A percentile compares a stretch with the other conserved stretches of the same genome.
Evolutionary conservation across 1,140 invertebrate species (phyloP).

Genomic region (Tetramorium alpestre): DNA sequence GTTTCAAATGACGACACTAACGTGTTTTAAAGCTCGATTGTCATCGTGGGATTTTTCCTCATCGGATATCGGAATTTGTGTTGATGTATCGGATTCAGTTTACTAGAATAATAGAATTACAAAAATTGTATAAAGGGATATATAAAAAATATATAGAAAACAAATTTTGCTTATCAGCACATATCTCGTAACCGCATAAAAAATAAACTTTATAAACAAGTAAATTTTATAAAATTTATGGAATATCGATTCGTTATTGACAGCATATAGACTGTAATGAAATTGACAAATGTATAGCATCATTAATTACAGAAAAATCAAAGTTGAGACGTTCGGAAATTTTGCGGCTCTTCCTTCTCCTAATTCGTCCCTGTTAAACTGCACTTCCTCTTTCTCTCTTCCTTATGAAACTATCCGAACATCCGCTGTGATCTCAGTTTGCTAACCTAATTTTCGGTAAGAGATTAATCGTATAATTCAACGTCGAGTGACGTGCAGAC

Average conservation of each 20-base stretch:
- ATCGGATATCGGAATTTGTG: background rate
- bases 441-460: conserved; percentile 72
- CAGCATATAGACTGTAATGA: background rate
- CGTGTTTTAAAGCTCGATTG: background rate
- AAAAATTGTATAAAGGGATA: background rate
- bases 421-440: conserved; percentile 60
- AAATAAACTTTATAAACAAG: background rate
- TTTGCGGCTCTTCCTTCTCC: background rate
- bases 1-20: background rate
- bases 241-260: background rate
- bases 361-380: conserved; percentile 10
- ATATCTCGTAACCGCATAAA: background rate
- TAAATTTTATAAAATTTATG: background rate
- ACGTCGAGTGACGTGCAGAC: conserved; percentile 51
- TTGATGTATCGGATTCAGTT: background rate
- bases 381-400: conserved; percentile 59
- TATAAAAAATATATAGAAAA: background rate
- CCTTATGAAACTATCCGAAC: conserved; percentile 39
- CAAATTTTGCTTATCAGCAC: background rate
- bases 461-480: conserved; percentile 75
- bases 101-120: background rate
- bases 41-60: background rate
- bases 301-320: conserved; percentile 45
- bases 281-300: background rate
- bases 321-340: conserved; percentile 17